These are phyloP conservation scores for Triops longicaudatus DNA, from an alignment of 1,140 invertebrate species.

Conservation along the genomic window DNA sequence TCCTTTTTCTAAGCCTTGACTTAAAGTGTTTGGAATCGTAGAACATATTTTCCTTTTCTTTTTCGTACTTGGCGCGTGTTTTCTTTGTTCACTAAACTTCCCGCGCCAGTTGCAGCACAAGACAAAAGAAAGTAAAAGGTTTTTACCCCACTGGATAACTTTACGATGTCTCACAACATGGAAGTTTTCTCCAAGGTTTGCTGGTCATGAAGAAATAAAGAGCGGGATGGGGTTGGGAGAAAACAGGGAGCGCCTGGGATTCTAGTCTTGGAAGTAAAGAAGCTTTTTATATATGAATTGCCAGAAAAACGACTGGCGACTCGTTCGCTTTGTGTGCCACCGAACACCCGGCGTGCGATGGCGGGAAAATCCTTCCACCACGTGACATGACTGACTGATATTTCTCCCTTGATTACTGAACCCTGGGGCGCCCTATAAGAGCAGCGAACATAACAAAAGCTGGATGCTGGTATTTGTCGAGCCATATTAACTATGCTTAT, in stretches of 20 bases:
- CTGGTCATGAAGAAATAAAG: no score
- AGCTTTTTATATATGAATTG: background rate
- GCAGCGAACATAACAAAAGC: background rate
- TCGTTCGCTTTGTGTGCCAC: background rate
- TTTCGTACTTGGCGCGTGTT: background rate
- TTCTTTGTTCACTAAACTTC: background rate
- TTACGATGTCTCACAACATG: background rate
- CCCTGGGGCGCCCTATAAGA: background rate
- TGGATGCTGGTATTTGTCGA: background rate
- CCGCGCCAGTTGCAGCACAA: background rate
- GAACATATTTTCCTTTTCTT: background rate
- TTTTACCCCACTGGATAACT: background rate
- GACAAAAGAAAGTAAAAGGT: background rate
- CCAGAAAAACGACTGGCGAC: background rate
- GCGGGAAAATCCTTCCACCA: conserved; percentile 1
- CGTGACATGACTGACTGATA: background rate
- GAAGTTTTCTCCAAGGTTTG: no score
- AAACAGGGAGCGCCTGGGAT: background rate
- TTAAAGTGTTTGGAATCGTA: no score
- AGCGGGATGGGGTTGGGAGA: background rate
- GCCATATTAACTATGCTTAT: background rate
- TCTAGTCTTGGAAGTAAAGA: background rate
- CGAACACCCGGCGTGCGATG: background rate
- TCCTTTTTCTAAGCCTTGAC: no score
- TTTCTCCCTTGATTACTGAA: conserved; percentile 6